These are phyloP conservation scores for Apamea monoglypha DNA, from an alignment of 2,888 invertebrate species.

Conservation along the genomic window DNA sequence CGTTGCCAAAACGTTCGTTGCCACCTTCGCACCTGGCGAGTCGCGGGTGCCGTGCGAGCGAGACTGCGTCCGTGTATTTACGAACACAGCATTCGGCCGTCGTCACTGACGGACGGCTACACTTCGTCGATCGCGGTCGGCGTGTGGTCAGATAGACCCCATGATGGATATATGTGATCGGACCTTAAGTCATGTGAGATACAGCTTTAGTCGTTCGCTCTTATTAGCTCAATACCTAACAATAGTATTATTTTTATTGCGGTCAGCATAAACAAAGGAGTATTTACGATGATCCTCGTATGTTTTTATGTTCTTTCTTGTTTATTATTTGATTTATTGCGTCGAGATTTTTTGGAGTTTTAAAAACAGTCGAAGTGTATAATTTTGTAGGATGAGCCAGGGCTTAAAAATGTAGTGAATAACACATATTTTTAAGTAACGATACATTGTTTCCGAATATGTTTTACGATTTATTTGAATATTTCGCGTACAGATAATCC, in stretches of 20 bases:
- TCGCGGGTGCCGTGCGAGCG: neutral
- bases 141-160: too few relatives aligned
- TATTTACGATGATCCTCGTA: conserved; percentile 67
- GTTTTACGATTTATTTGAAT: conserved; percentile 4
- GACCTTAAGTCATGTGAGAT: conserved; percentile 72
- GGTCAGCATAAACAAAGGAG: conserved; percentile 70
- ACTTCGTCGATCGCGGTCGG: neutral
- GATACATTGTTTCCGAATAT: conserved; percentile 37
- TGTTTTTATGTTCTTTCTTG: conserved; percentile 57
- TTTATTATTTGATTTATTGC: conserved; percentile 58
- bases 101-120: too few relatives aligned
- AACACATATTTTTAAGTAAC: conserved; percentile 17
- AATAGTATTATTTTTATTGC: conserved; percentile 69
- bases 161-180: neutral
- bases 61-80: neutral
- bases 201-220: conserved; percentile 64
- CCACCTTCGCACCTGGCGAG: neutral
- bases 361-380: conserved; percentile 22
- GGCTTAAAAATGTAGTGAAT: conserved; percentile 8
- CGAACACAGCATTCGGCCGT: neutral
- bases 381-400: conserved; percentile 29
- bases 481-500: conserved; percentile 16
- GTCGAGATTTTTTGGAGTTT: conserved; percentile 16
- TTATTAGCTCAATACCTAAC: conserved; percentile 75
- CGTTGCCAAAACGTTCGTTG: neutral